Conservation (phyloP, 2,888 invertebrate species). For the Apoderus coryli region DNA sequence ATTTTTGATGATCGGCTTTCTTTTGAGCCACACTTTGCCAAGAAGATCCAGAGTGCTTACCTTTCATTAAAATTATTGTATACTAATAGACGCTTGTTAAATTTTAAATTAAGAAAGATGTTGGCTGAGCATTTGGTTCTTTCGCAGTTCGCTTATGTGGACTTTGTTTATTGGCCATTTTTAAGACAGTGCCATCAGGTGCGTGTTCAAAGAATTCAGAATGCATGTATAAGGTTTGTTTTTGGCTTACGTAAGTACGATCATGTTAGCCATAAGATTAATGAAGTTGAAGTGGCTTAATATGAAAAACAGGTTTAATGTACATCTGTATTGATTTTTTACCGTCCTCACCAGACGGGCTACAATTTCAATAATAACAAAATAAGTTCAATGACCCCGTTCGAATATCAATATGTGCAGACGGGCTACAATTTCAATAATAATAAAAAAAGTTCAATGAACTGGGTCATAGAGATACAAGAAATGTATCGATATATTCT, state of each 20-base stretch:
- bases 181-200: constrained; percentile 2
- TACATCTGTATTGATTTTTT: too few relatives aligned
- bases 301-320: too few relatives aligned
- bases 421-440: too few relatives aligned
- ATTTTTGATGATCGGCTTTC: too few relatives aligned
- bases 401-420: too few relatives aligned
- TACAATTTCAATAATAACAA: too few relatives aligned
- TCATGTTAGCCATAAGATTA: constrained; percentile 4
- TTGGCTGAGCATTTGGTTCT: constrained; percentile 7
- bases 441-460: too few relatives aligned
- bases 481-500: too few relatives aligned
- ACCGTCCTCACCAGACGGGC: too few relatives aligned
- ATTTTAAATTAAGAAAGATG: constrained; percentile 10
- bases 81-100: constrained; percentile 7
- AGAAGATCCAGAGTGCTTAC: not conserved
- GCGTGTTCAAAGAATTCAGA: constrained; percentile 7
- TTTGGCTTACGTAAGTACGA: constrained; percentile 9
- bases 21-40: not conserved
- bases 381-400: too few relatives aligned
- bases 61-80: constrained; percentile 7
- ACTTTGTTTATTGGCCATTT: constrained; percentile 6
- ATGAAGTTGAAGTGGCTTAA: not conserved
- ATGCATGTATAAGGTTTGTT: constrained; percentile 8
- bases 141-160: constrained; percentile 5
- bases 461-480: too few relatives aligned